Evolutionary conservation across 2,113 vertebrate genomes (phyloP).

Genomic region (Actinemys pallida): DNA sequence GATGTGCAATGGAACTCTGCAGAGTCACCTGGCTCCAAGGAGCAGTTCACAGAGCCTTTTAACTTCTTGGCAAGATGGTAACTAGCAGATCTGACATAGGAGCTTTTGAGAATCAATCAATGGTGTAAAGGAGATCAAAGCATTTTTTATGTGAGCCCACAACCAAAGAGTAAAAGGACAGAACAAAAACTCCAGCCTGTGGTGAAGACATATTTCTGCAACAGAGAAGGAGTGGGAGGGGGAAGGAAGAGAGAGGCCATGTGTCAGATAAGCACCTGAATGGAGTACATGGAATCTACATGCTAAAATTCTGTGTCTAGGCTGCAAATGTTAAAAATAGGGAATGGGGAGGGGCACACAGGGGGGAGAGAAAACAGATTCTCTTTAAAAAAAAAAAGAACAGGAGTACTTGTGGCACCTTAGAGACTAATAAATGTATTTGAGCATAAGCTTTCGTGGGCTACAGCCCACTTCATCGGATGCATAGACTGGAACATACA

Average conservation of each 20-base stretch:
- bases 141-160: neutral
- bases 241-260: neutral
- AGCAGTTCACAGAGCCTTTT: neutral
- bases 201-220: neutral
- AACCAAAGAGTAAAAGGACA: neutral
- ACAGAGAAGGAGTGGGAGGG: neutral
- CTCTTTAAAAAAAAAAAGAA: no score
- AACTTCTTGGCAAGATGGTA: neutral
- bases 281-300: neutral
- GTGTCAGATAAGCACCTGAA: neutral
- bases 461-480: no score
- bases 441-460: no score
- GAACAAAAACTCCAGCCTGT: neutral
- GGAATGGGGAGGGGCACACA: neutral
- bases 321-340: neutral
- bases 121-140: neutral
- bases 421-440: no score
- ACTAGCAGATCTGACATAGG: neutral
- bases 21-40: neutral
- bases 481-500: no score
- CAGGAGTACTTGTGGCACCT: no score
- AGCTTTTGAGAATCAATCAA: neutral
- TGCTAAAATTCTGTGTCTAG: neutral
- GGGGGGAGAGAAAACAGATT: no score
- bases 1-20: neutral